Conservation (phyloP, 2,113 vertebrate genomes). For the Heloderma charlesbogerti region DNA sequence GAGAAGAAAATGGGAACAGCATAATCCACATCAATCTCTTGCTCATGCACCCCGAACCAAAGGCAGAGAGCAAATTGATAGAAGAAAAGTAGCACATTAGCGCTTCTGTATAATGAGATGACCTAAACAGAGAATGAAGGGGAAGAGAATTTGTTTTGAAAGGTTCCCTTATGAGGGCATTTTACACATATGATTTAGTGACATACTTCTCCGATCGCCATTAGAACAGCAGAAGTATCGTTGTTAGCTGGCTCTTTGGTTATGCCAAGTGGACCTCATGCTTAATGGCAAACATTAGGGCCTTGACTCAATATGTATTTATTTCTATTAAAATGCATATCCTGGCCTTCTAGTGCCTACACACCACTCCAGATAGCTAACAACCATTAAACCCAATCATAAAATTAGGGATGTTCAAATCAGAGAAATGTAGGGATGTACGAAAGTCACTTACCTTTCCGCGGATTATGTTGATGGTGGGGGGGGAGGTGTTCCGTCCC, state of each 20-base stretch:
- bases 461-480: no score
- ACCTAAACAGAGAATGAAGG: conserved; percentile 46
- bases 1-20: conserved; percentile 31
- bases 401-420: no score
- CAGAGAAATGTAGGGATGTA: no score
- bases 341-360: no score
- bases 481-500: no score
- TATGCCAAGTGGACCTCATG: neutral
- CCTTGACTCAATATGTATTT: neutral
- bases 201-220: neutral
- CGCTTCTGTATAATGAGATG: conserved; percentile 24
- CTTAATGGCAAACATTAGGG: neutral
- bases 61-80: conserved; percentile 30
- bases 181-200: neutral
- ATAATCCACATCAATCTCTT: conserved; percentile 42
- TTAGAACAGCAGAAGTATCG: neutral
- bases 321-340: no score
- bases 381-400: no score
- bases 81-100: conserved; percentile 38
- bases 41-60: conserved; percentile 29
- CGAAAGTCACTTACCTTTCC: no score
- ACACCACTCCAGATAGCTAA: no score
- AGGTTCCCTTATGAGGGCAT: conserved; percentile 18
- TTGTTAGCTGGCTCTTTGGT: neutral
- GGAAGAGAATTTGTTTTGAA: conserved; percentile 47